phyloP scores from a whole-genome alignment of 2,797 vertebrate genomes.

The Manis pentadactyla region DNA sequence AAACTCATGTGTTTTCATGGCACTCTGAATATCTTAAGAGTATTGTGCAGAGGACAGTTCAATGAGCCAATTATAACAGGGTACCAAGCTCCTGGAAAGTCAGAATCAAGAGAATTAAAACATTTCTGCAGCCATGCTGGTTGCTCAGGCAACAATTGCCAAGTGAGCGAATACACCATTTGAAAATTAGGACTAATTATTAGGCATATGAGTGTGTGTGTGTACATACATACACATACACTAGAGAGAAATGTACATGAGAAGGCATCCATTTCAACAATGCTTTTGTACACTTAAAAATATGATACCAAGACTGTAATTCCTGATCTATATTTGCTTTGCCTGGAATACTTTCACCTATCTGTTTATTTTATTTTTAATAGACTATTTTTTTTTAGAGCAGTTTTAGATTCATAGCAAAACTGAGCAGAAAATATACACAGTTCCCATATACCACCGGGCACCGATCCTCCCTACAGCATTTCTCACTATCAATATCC shows the following conservation, averaged over 20 bases:
- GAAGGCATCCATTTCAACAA: neutral
- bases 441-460: no score
- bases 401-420: no score
- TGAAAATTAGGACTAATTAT: neutral
- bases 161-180: neutral
- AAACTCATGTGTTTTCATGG: neutral
- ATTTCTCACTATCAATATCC: no score
- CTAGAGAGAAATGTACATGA: neutral
- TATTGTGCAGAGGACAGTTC: neutral
- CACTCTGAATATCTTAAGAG: neutral
- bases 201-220: neutral
- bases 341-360: no score
- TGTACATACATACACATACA: neutral
- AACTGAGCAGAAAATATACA: no score
- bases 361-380: neutral
- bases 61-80: neutral
- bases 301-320: no score
- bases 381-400: no score
- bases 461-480: no score
- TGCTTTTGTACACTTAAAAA: neutral
- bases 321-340: no score
- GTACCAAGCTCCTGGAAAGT: neutral
- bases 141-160: neutral
- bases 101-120: neutral
- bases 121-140: neutral